phyloP scores from a whole-genome alignment of 2,113 vertebrate species.

The Lophochroa leadbeateri region DNA sequence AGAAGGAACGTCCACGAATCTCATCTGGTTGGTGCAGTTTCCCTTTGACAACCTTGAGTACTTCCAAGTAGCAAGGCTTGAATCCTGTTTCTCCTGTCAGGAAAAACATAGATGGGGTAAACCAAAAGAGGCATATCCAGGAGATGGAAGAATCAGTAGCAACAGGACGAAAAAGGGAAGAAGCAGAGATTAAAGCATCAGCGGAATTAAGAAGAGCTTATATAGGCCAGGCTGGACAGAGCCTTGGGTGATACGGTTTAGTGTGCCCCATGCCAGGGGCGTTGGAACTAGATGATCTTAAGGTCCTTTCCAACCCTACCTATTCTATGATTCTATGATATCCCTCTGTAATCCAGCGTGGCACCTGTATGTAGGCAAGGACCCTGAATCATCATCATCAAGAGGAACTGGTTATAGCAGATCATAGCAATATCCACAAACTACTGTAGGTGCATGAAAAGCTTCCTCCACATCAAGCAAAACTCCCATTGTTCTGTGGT shows the following conservation, averaged over 20 bases:
- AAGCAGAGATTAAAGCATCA: not conserved
- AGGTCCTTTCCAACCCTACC: too few species aligned
- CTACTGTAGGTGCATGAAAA: not conserved
- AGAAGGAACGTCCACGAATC: slow-evolving; percentile 82
- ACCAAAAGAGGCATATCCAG: not conserved
- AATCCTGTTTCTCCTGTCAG: slow-evolving; percentile 84
- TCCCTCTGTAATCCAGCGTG: not conserved
- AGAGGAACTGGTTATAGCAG: not conserved
- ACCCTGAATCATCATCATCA: not conserved
- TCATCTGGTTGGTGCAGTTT: slow-evolving; percentile 88
- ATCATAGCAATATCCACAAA: not conserved
- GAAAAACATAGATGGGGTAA: not conserved
- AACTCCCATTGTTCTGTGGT: not conserved
- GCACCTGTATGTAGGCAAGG: not conserved
- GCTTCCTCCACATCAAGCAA: not conserved
- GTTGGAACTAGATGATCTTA: too few species aligned
- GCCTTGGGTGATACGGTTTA: too few species aligned
- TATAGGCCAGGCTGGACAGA: too few species aligned
- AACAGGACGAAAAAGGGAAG: not conserved
- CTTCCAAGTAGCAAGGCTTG: slow-evolving; percentile 87
- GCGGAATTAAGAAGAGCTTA: not conserved
- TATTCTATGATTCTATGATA: not conserved
- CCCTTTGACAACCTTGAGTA: slow-evolving; percentile 85
- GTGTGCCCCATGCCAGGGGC: too few species aligned
- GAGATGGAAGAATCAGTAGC: not conserved